Conservation (phyloP, 35 echinoderm and acorn worm species). For the Apostichopus parvimensis region DNA sequence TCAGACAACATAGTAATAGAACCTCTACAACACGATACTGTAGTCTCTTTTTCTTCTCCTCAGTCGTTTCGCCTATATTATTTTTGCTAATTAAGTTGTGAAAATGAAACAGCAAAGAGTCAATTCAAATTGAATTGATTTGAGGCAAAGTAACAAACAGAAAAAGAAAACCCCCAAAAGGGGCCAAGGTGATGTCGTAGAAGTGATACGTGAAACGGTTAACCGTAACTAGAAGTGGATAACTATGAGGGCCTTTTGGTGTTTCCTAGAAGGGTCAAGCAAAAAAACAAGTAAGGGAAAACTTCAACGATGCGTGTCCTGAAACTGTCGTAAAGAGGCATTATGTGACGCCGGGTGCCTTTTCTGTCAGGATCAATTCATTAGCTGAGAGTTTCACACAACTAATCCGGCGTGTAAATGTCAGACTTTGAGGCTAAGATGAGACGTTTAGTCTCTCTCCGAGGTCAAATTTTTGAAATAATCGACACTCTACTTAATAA, state of each 20-base stretch:
- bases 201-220: not conserved
- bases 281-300: not conserved
- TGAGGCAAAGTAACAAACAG: too few species aligned
- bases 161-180: too few species aligned
- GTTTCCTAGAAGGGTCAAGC: not conserved
- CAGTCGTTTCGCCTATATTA: too few species aligned
- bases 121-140: too few species aligned
- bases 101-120: too few species aligned
- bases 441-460: not conserved
- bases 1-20: too few species aligned
- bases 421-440: slow-evolving; percentile 5
- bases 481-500: slow-evolving; percentile 5
- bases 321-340: slow-evolving; percentile 3
- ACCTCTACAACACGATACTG: too few species aligned
- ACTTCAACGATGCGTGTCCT: not conserved
- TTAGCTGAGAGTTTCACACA: not conserved
- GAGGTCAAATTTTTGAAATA: slow-evolving; percentile 8
- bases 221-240: not conserved
- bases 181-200: too few species aligned
- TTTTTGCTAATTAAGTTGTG: too few species aligned
- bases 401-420: slow-evolving; percentile 2
- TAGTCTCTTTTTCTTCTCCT: too few species aligned
- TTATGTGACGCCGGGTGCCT: not conserved
- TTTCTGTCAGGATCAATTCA: slow-evolving; percentile 1
- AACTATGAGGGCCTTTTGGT: not conserved